Conservation (phyloP, 2,888 invertebrate genomes). For the Microdon myrmicae region DNA sequence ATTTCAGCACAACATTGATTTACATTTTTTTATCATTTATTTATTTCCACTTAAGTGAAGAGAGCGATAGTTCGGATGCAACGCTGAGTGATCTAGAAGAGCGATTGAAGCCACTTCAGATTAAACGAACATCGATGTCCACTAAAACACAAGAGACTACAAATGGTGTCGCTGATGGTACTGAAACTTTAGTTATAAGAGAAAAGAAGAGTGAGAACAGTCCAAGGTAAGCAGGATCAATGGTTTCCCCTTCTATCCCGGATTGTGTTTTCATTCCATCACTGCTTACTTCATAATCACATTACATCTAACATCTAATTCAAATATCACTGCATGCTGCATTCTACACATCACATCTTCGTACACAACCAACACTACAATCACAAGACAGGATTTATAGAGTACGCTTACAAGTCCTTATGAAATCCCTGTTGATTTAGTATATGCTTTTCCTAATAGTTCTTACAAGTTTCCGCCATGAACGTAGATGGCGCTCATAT, state of each 20-base stretch:
- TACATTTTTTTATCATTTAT: neutral
- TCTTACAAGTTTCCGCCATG: too few relatives aligned
- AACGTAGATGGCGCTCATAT: too few relatives aligned
- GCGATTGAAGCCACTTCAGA: conserved; percentile 62
- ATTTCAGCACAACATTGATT: neutral
- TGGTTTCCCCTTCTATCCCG: neutral
- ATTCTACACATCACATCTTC: too few relatives aligned
- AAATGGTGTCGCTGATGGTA: conserved; percentile 54
- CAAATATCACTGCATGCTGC: too few relatives aligned
- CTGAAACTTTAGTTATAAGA: conserved; percentile 61
- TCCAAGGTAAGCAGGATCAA: conserved; percentile 61
- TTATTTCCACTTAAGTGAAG: conserved; percentile 19
- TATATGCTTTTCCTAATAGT: too few relatives aligned
- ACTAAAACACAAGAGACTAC: conserved; percentile 46
- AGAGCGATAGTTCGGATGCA: conserved; percentile 56
- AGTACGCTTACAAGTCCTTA: too few relatives aligned
- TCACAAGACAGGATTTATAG: too few relatives aligned
- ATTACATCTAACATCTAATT: too few relatives aligned
- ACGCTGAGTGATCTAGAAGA: conserved; percentile 65
- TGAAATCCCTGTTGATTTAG: too few relatives aligned
- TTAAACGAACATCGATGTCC: conserved; percentile 58
- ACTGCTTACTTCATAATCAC: too few relatives aligned
- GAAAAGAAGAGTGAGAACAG: conserved; percentile 65
- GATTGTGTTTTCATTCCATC: conserved; percentile 11
- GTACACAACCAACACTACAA: too few relatives aligned